These are phyloP conservation scores for Oscheius sp. DNA, from an alignment of 2,888 invertebrate genomes.

Conservation along the genomic window DNA sequence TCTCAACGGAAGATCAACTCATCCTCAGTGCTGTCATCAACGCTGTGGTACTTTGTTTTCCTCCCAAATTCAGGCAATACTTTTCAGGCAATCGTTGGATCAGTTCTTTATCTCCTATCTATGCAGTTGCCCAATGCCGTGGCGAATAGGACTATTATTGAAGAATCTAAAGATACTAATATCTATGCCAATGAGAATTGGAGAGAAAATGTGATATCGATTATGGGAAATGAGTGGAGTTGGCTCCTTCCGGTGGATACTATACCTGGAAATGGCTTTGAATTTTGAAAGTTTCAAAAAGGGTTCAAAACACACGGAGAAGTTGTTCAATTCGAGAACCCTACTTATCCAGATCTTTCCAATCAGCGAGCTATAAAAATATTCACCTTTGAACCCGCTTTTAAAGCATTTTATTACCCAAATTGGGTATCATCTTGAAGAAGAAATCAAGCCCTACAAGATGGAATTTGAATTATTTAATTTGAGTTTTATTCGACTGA, in stretches of 20 bases:
- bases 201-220: neutral
- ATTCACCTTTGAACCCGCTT: neutral
- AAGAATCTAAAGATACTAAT: slow-evolving; percentile 31
- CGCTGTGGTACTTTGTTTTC: slow-evolving; percentile 31
- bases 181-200: neutral
- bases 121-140: slow-evolving; percentile 38
- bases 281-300: neutral
- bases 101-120: slow-evolving; percentile 35
- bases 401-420: neutral
- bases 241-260: slow-evolving; percentile 16
- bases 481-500: too few species aligned
- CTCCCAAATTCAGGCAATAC: too few species aligned
- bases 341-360: too few species aligned
- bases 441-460: too few species aligned
- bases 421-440: neutral
- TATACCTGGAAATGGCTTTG: slow-evolving; percentile 7
- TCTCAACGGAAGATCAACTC: slow-evolving; percentile 29
- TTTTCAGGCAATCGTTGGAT: slow-evolving; percentile 38
- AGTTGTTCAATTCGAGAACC: too few species aligned
- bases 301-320: neutral
- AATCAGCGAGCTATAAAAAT: too few species aligned
- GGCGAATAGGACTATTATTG: slow-evolving; percentile 44
- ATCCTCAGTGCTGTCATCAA: slow-evolving; percentile 41
- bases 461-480: too few species aligned
- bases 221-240: slow-evolving; percentile 8